These are phyloP conservation scores for Nyctibius grandis DNA, from an alignment of 2,797 vertebrate genomes.

Conservation along the genomic window DNA sequence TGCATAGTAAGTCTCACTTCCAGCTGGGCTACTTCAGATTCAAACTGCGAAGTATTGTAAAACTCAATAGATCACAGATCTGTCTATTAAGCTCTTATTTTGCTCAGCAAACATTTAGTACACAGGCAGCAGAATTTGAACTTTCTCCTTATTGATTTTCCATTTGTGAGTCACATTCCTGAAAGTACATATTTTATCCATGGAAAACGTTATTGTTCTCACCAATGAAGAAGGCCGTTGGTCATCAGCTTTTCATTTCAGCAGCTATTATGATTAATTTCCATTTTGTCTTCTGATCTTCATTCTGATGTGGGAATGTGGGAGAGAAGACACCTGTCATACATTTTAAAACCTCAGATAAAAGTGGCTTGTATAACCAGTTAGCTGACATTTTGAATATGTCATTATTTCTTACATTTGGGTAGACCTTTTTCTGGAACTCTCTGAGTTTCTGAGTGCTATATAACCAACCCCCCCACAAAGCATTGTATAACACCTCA, in stretches of 20 bases:
- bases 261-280: not conserved
- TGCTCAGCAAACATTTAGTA: not conserved
- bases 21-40: not conserved
- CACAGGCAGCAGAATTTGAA: not conserved
- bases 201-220: not conserved
- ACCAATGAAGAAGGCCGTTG: not conserved
- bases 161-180: not conserved
- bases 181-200: not conserved
- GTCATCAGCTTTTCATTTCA: not conserved
- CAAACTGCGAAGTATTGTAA: not conserved
- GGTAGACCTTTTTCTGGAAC: not conserved
- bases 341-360: not conserved
- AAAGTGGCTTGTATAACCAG: not conserved
- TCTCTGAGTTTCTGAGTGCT: not conserved
- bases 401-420: not conserved
- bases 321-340: not conserved
- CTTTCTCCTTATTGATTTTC: slow-evolving; percentile 21
- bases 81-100: not conserved
- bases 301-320: not conserved
- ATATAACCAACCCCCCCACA: not conserved
- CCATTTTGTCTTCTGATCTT: not conserved
- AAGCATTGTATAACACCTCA: not conserved
- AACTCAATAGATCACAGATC: not conserved
- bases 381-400: not conserved
- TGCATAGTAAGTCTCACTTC: not conserved